A percentile compares a stretch with the other conserved stretches of the same genome.
phyloP scores from a whole-genome alignment of 2,797 vertebrate genomes.

The Picus viridis region DNA sequence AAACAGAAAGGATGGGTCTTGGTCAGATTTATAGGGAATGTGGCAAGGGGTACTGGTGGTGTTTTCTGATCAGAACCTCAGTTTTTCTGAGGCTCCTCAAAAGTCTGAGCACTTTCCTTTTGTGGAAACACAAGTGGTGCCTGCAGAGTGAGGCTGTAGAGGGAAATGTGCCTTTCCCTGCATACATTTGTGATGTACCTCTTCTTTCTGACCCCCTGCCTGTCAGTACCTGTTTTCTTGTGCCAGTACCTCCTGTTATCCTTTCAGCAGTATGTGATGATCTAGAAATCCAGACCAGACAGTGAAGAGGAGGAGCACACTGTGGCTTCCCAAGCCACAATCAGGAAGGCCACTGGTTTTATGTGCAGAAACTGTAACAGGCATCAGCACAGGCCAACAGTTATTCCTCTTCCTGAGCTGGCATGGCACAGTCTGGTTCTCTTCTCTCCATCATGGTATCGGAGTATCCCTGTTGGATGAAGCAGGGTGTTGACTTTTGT shows the following conservation, averaged over 20 bases:
- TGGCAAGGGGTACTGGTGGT: not conserved
- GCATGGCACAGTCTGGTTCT: not conserved
- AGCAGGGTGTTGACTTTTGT: constrained; percentile 33
- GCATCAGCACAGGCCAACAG: not conserved
- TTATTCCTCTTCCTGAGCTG: not conserved
- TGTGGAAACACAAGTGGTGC: not conserved
- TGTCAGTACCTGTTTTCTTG: not conserved
- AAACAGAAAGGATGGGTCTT: not conserved
- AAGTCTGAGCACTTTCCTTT: not conserved
- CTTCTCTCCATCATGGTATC: not conserved
- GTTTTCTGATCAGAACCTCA: not conserved
- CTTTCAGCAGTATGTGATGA: not conserved
- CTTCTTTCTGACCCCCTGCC: not conserved
- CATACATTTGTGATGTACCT: not conserved
- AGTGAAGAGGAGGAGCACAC: not conserved
- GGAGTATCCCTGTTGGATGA: not conserved
- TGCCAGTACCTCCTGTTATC: not conserved
- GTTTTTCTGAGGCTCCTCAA: not conserved
- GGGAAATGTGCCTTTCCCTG: not conserved
- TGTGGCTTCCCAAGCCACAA: not conserved
- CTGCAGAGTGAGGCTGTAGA: not conserved
- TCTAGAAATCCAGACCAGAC: not conserved
- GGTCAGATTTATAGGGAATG: not conserved
- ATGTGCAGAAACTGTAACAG: not conserved
- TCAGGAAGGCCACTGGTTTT: not conserved